Evolutionary conservation across 2,888 invertebrate genomes (phyloP).

Genomic region (Dioctria linearis): DNA sequence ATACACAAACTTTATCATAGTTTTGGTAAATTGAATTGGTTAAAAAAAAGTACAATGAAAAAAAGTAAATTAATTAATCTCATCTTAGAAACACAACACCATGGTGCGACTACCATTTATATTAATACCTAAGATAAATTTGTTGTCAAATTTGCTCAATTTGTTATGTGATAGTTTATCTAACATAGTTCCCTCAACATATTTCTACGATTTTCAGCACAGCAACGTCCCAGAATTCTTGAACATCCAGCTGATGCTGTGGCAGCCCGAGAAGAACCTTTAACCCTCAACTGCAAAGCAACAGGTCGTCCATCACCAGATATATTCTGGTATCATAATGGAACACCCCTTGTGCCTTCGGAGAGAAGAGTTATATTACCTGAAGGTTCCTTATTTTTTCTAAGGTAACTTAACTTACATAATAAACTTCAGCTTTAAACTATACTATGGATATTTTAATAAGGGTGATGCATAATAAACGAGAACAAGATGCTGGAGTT

Average conservation of each 20-base stretch:
- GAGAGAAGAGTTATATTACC: constrained; percentile 63
- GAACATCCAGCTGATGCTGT: constrained; percentile 64
- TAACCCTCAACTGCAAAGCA: constrained; percentile 64
- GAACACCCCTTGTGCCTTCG: constrained; percentile 63
- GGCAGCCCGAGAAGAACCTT: constrained; percentile 64
- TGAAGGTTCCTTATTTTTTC: constrained; percentile 64
- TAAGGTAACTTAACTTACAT: constrained; percentile 61
- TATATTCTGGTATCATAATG: constrained; percentile 64
- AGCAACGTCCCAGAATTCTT: constrained; percentile 63
- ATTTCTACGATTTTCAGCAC: constrained; percentile 59
- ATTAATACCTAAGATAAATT: no score
- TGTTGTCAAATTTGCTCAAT: no score
- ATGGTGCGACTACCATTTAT: no score
- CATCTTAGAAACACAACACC: no score
- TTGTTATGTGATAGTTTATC: no score
- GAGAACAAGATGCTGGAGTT: constrained; percentile 82
- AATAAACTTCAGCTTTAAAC: not conserved
- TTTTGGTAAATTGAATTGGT: no score
- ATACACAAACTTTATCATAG: no score
- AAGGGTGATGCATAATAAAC: constrained; percentile 78
- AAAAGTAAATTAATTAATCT: no score
- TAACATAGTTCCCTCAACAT: no score
- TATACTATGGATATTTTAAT: not conserved
- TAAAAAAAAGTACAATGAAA: no score
- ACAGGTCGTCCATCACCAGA: constrained; percentile 63